Evolutionary conservation across 2,113 vertebrate genomes (phyloP).

Genomic region (Aix galericulata): DNA sequence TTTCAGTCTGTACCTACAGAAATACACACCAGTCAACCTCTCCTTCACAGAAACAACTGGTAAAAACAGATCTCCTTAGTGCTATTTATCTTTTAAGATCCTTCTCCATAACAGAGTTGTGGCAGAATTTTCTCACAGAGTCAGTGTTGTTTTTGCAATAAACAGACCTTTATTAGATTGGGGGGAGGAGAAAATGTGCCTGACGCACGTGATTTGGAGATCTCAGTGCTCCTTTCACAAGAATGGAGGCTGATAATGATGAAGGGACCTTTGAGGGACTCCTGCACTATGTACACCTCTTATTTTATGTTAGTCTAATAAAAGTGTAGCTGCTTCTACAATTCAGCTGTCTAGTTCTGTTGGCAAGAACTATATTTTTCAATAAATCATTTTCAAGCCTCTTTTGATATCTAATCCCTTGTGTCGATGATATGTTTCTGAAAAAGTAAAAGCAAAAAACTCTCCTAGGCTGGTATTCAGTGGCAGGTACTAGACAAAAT

Average conservation of each 20-base stretch:
- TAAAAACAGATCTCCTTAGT: constrained; percentile 20
- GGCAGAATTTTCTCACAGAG: constrained; percentile 34
- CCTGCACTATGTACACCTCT: constrained; percentile 14
- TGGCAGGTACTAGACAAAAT: not conserved
- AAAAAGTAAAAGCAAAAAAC: constrained; percentile 38
- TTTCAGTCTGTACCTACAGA: not conserved
- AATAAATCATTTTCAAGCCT: constrained; percentile 63
- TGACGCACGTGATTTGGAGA: not conserved
- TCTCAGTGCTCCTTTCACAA: constrained; percentile 33
- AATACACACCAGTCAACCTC: not conserved
- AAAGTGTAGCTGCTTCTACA: constrained; percentile 49
- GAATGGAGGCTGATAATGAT: constrained; percentile 49
- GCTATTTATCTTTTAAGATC: constrained; percentile 31
- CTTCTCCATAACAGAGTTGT: constrained; percentile 1
- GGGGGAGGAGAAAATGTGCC: not conserved
- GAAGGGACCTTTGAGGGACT: constrained; percentile 55
- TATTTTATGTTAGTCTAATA: constrained; percentile 64
- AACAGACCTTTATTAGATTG: constrained; percentile 43
- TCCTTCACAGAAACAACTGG: not conserved
- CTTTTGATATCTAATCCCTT: constrained; percentile 54
- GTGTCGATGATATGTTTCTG: constrained; percentile 20
- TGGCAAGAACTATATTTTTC: constrained; percentile 54
- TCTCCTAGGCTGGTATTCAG: not conserved
- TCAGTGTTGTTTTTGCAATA: constrained; percentile 19
- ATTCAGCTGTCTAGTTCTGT: constrained; percentile 30